phyloP scores from a whole-genome alignment of 2,113 vertebrate genomes.

The Bubalus kerabau region DNA sequence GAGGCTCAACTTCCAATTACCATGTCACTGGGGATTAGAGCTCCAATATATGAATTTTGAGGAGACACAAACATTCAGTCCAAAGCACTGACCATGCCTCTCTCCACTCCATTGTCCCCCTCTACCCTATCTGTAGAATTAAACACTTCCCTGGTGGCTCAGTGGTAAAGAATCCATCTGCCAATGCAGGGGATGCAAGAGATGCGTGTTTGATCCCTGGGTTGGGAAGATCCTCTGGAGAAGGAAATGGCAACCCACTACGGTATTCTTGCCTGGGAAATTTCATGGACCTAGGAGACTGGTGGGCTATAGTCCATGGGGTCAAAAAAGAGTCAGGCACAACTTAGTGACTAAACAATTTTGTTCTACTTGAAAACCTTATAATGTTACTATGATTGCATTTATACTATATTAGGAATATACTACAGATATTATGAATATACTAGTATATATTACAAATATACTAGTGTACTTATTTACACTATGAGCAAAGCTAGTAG shows the following conservation, averaged over 20 bases:
- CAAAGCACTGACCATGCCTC: background rate
- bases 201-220: background rate
- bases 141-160: background rate
- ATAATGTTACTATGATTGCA: background rate
- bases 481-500: background rate
- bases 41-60: background rate
- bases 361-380: background rate
- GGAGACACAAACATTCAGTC: background rate
- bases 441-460: background rate
- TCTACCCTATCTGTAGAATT: background rate
- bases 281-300: background rate
- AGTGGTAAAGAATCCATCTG: background rate
- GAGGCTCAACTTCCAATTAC: background rate
- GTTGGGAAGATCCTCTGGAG: background rate
- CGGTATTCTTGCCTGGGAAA: background rate
- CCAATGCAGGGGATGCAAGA: background rate
- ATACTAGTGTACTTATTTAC: background rate
- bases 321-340: background rate
- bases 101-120: background rate
- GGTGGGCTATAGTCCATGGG: background rate
- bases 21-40: background rate
- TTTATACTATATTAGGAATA: background rate
- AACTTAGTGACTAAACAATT: background rate
- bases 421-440: background rate
- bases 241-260: background rate